Evolutionary conservation across 2,797 vertebrate species (phyloP), one percentile per base, ranked within the genome.

Genomic region (Cygnus olor): DNA sequence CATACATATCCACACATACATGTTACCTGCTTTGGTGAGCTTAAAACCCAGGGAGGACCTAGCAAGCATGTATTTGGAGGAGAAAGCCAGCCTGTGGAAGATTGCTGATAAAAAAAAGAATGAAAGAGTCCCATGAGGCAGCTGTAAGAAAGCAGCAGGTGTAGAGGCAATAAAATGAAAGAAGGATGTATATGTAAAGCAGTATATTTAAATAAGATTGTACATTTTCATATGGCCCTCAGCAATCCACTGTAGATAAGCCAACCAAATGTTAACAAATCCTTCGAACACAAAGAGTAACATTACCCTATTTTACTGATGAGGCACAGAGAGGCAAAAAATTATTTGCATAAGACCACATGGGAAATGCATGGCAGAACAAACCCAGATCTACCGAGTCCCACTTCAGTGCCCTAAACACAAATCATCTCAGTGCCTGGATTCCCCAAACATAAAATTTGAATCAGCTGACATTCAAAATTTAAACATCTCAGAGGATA

Each of bases 381-480:
- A 88, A 94, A 88, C 70, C 24, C 40, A 81, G 40, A 61, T 64
- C 90, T 68, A 79, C 72, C 16, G 28, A 93, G 49, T 63, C 81
- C 88, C 71, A 79, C 32, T 34, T 84, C 88, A 57, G 81, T 22
- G 58, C 91, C 85, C 71, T 36, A 66, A 94, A 85, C 91, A 87
- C 88, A 94, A 95, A 95, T 90, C 93, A 93, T 61, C 78, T 87
- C 78, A 84, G 83, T 64, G 91, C 86, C 78, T 61, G 64, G 60
- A 90, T 85, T 96, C 95, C 93, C 91, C 20, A 47, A 92, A 93
- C 95, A 96, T 90, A 85, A 97, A 95, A 96, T 81, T 87, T 95
- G 94, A 96, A 97, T 94, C 95, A 97, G 84, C 18, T 88, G 88
- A 88, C 2, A 0, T 93, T 84, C 80, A 80, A 91, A 94, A 94